Evolutionary conservation across 2,797 vertebrate genomes (phyloP), one percentile per base, ranked within the genome.

Genomic region (Arctocebus calabarensis): DNA sequence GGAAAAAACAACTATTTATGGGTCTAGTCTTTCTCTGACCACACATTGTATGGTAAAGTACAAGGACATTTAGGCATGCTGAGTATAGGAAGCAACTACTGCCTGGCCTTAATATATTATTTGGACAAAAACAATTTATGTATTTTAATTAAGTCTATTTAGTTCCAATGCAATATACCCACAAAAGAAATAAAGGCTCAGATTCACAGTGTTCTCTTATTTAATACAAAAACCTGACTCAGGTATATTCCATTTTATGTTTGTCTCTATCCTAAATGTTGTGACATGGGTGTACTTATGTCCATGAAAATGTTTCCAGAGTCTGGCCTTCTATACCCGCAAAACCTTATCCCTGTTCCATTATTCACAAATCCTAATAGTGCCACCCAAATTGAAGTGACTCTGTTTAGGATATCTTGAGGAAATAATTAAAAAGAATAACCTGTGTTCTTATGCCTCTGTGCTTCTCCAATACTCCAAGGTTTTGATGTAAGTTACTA

Each of bases 171-270:
- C 88, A 93, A 70, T 68, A n/a, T 48, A 64, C 29, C 45, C 81
- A 86, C 23, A n/a, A 75, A 90, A 40, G 13, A 90, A 83, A 34
- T 23, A 91, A 64, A 71, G 52, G 12, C 12, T 66, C 32, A 32
- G 7, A 74, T 71, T 74, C 29, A 57, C 61, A 29, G 7, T 55
- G 29, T 83, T 86, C 37, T 78, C 57, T 73, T 88, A 86, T 75
- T 93, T 94, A 57, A 64, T 88, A 88, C 8, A 82, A 79, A 93
- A 94, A 17, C 64, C 74, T 82, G 45, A 82, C 37, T 90, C 34
- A 48, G 2, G 2, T 52, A 6, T 81, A 73, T 81, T 91, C 37
- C 0, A 9, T 89, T 74, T 85, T 70, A 85, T 71, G 17, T 43
- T 89, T 79, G 8, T 34, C 17, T 77, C 23, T 91, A 23, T 52